These are phyloP conservation scores for Felis catus DNA, from an alignment of 2,113 vertebrate genomes.

Conservation along the genomic window F.catus_Fca126_mat1.0 CM031427.1:4373001-4373500, in stretches of 20 bases:
- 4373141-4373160: neutral
- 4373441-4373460: neutral
- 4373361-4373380: neutral
- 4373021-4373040: neutral
- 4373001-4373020: accelerated
- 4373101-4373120: neutral
- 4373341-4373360: neutral
- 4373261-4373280: neutral
- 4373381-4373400: neutral
- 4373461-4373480: too few relatives aligned
- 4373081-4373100: neutral
- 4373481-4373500: neutral
- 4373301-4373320: neutral
- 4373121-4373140: neutral
- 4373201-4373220: neutral
- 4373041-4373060: neutral
- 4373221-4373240: neutral
- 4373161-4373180: neutral
- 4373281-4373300: neutral
- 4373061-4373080: neutral
- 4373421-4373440: neutral
- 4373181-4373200: neutral
- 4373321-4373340: neutral
- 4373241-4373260: neutral
- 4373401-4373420: neutral